phyloP scores from a whole-genome alignment of 1,140 invertebrate species.

The Nasonia giraulti region DNA sequence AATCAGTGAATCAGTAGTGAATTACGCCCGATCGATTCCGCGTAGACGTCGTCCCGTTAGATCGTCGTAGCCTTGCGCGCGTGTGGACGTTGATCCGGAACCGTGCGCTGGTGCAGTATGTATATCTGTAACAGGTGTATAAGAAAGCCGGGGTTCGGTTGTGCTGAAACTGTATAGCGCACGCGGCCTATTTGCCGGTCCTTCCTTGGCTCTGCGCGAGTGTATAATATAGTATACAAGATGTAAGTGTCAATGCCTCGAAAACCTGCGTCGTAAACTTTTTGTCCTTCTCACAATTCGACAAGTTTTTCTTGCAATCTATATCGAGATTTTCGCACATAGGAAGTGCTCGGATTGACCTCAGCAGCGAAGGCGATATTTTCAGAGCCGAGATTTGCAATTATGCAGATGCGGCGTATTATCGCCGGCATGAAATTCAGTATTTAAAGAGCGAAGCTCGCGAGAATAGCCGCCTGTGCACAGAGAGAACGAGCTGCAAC shows the following conservation, averaged over 20 bases:
- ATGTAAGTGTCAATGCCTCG: conserved; percentile 45
- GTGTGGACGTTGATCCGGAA: conserved; percentile 10
- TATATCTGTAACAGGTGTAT: not conserved
- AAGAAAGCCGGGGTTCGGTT: conserved; percentile 48
- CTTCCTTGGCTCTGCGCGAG: not conserved
- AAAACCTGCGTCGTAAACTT: conserved; percentile 38
- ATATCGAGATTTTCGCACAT: not conserved
- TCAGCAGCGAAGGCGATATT: not conserved
- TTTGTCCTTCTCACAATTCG: conserved; percentile 9
- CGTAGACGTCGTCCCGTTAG: conserved; percentile 30
- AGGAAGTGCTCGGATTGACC: not conserved
- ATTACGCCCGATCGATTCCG: not conserved
- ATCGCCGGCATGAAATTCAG: not conserved
- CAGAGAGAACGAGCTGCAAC: not conserved
- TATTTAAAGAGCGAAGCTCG: not conserved
- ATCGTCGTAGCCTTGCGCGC: not conserved
- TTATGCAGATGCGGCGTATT: not conserved
- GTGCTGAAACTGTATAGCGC: conserved; percentile 54
- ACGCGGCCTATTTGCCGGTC: conserved; percentile 53
- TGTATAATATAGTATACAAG: not conserved
- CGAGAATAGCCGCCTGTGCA: not conserved
- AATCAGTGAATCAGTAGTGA: not conserved
- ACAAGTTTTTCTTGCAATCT: too few relatives aligned
- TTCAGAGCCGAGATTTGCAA: not conserved
- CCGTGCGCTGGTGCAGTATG: not conserved